Conservation (phyloP, 2,113 vertebrate genomes). For the Naja naja region DNA sequence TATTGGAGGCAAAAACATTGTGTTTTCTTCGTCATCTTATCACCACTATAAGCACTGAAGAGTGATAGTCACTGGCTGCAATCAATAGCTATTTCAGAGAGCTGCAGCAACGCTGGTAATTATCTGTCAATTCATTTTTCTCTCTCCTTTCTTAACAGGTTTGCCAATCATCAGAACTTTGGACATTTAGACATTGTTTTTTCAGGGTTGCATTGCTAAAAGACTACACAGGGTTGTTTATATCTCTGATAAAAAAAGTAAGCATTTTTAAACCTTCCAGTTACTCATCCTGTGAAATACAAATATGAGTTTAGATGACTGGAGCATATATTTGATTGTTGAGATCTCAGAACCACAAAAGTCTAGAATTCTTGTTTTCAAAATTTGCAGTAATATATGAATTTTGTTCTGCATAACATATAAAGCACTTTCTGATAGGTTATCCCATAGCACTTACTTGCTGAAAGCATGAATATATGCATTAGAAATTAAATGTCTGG, state of each 20-base stretch:
- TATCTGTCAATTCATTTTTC: neutral
- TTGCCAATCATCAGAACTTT: constrained; percentile 49
- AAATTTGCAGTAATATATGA: neutral
- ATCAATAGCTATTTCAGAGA: neutral
- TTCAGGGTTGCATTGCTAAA: neutral
- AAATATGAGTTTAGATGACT: neutral
- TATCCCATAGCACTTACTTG: neutral
- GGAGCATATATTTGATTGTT: neutral
- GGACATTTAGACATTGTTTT: neutral
- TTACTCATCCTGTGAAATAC: neutral
- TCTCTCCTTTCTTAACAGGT: constrained; percentile 70
- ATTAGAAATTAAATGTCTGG: neutral
- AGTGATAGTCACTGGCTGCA: neutral
- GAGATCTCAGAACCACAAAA: neutral
- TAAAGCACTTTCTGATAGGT: neutral
- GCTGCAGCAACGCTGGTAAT: neutral
- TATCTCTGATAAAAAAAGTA: neutral
- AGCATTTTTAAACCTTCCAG: neutral
- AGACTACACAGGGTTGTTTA: neutral
- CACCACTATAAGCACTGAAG: neutral
- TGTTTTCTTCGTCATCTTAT: neutral
- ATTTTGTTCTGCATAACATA: neutral
- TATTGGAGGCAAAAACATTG: neutral
- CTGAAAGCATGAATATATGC: neutral
- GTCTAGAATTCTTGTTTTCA: neutral